phyloP scores from a whole-genome alignment of 2,113 vertebrate genomes.

The Pomatorhinus ruficollis region DNA sequence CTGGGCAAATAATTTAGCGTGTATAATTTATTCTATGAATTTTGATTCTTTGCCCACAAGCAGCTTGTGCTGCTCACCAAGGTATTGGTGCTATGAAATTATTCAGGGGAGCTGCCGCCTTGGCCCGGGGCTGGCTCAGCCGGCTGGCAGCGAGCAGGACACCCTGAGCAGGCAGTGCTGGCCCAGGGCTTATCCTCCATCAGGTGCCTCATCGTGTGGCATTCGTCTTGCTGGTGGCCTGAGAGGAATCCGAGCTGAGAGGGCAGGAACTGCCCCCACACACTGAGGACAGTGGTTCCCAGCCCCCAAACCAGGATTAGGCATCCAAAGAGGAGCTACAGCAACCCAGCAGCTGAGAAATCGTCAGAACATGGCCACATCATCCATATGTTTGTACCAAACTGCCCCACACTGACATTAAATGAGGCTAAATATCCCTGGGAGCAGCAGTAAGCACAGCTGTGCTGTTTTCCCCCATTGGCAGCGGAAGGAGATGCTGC shows the following conservation, averaged over 20 bases:
- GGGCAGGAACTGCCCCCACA: neutral
- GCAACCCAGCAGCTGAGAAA: neutral
- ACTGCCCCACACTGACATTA: neutral
- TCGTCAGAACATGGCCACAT: fast-evolving
- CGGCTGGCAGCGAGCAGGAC: neutral
- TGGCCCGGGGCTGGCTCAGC: neutral
- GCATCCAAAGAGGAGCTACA: neutral
- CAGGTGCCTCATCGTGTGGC: fast-evolving
- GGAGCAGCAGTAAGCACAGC: neutral
- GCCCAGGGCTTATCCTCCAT: neutral
- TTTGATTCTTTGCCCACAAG: conserved; percentile 55
- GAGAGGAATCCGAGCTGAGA: fast-evolving
- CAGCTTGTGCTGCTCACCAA: conserved; percentile 31
- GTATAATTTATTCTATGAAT: conserved; percentile 52
- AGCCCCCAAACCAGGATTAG: fast-evolving
- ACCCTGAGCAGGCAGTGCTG: neutral
- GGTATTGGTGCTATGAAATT: neutral
- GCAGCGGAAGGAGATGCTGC: neutral
- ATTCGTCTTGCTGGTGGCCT: neutral
- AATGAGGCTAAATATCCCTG: neutral
- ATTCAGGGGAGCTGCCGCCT: neutral
- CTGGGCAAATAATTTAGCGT: conserved; percentile 18
- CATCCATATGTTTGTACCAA: neutral
- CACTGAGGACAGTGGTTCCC: fast-evolving
- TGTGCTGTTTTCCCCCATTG: neutral